Percentiles rank a stretch among this genome's conserved stretches.
These are phyloP conservation scores for Brachionus plicatilis DNA, from an alignment of 1,140 invertebrate genomes.

Conservation along the genomic window DNA sequence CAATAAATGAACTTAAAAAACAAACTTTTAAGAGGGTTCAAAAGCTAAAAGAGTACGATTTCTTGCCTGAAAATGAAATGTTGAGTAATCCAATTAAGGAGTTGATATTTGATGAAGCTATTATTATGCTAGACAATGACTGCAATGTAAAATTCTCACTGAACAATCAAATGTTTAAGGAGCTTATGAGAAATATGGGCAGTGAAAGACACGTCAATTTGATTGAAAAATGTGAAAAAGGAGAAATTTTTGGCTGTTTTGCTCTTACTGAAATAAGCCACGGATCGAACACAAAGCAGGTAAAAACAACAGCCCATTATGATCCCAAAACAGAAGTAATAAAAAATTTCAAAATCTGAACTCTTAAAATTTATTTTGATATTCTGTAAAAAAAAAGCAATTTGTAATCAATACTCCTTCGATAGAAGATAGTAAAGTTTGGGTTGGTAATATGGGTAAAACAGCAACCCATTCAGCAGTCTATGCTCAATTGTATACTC, in stretches of 20 bases:
- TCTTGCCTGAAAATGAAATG: constrained; percentile 62
- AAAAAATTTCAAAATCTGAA: neutral
- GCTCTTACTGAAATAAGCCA: constrained; percentile 86
- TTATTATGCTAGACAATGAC: constrained; percentile 69
- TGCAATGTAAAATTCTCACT: constrained; percentile 61
- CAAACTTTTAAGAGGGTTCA: constrained; percentile 54
- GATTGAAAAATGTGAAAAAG: constrained; percentile 65
- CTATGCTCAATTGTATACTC: constrained; percentile 79
- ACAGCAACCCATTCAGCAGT: constrained; percentile 76
- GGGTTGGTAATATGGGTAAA: constrained; percentile 69
- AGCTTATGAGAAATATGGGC: constrained; percentile 56
- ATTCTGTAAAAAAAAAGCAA: constrained; percentile 57
- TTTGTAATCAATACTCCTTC: constrained; percentile 86
- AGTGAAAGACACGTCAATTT: constrained; percentile 69
- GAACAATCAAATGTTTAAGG: constrained; percentile 50
- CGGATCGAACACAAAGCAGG: constrained; percentile 83
- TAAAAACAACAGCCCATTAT: constrained; percentile 82
- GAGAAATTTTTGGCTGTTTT: constrained; percentile 69
- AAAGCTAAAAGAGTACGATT: constrained; percentile 63
- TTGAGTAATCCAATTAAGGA: constrained; percentile 54
- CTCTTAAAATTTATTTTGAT: neutral
- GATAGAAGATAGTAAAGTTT: constrained; percentile 89
- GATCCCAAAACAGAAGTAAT: constrained; percentile 62
- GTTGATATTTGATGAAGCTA: constrained; percentile 51
- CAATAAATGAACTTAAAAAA: neutral